Percentiles rank a stretch among this genome's conserved stretches.
Conservation (phyloP, 2,113 vertebrate genomes). For the Anoplopoma fimbria region DNA sequence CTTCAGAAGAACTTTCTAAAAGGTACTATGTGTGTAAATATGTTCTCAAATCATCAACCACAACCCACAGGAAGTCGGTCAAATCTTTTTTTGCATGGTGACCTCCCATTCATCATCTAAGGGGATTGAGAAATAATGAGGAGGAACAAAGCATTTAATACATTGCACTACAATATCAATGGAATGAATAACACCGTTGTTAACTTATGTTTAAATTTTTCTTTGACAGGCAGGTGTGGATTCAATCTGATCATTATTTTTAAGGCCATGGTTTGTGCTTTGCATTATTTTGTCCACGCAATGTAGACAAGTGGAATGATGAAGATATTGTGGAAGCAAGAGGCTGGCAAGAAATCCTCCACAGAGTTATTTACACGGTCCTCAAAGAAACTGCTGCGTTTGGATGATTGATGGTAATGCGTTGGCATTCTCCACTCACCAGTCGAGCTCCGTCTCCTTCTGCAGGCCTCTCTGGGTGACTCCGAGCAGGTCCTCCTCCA, state of each 20-base stretch:
- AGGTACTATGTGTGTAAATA: not conserved
- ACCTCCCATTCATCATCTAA: not conserved
- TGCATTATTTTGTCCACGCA: not conserved
- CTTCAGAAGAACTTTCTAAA: not conserved
- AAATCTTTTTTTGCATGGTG: not conserved
- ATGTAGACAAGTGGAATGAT: not conserved
- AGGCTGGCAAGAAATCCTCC: conserved; percentile 9
- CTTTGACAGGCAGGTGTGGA: not conserved
- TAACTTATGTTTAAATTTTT: not conserved
- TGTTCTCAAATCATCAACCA: not conserved
- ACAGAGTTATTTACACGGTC: conserved; percentile 11
- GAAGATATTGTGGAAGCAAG: conserved; percentile 16
- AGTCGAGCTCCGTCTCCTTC: conserved; percentile 96
- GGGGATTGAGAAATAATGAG: not conserved
- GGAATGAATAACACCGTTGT: not conserved
- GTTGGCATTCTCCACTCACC: conserved; percentile 81
- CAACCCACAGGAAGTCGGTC: not conserved
- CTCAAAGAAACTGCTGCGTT: not conserved
- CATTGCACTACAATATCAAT: not conserved
- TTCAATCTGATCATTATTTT: not conserved
- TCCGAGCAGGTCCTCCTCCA: conserved; percentile 93
- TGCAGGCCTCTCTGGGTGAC: conserved; percentile 93
- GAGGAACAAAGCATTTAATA: not conserved
- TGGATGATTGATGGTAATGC: conserved; percentile 20
- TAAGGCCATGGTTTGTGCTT: not conserved